Evolutionary conservation across 1,140 invertebrate species (phyloP).

Genomic region (Drosophila subpulchrella): DNA sequence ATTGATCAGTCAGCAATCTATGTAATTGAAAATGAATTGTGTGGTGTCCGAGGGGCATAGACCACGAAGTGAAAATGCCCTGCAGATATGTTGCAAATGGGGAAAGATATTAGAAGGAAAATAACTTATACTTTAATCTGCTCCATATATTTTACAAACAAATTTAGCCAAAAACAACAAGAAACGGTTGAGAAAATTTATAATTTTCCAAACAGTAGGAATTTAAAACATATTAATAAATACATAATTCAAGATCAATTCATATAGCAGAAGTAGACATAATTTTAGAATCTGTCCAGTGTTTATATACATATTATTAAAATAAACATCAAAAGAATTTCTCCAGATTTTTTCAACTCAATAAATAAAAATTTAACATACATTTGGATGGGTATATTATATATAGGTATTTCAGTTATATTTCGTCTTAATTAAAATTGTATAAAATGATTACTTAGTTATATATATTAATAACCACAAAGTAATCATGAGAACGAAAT

Average conservation of each 20-base stretch:
- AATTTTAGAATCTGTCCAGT: not conserved
- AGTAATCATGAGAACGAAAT: not conserved
- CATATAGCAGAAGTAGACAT: not conserved
- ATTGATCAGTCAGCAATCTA: constrained; percentile 56
- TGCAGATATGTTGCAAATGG: not conserved
- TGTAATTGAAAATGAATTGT: constrained; percentile 53
- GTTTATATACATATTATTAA: not conserved
- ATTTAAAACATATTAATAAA: not conserved
- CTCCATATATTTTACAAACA: too few species aligned
- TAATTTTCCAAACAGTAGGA: not conserved
- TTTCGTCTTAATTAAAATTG: too few species aligned
- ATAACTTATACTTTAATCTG: too few species aligned
- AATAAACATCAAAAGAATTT: not conserved
- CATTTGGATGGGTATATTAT: too few species aligned
- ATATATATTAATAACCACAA: not conserved
- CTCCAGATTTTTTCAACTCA: not conserved
- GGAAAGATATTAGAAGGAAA: not conserved
- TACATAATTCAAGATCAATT: not conserved
- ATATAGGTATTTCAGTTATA: too few species aligned
- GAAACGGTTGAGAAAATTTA: too few species aligned
- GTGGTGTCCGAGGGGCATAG: not conserved
- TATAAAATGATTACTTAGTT: too few species aligned
- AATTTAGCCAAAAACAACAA: too few species aligned
- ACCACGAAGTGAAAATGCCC: constrained; percentile 42
- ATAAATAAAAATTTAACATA: not conserved